Evolutionary conservation across 2,888 invertebrate genomes (phyloP), one percentile per base, ranked within the genome.

Genomic region (Chorisops tibialis): DNA sequence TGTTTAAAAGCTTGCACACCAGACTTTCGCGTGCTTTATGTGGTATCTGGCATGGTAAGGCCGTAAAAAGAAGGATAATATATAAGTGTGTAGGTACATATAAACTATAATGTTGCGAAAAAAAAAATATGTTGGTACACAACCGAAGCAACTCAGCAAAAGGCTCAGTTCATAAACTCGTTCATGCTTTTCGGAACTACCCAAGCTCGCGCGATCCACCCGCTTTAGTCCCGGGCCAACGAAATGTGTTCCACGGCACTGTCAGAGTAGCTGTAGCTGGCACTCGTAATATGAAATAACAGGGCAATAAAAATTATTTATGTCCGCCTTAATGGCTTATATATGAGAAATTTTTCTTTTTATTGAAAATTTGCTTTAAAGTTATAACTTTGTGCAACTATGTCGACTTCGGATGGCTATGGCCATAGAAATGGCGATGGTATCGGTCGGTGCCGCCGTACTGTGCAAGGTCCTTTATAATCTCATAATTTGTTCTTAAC

Each of bases 241-340:
- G 9, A 30, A 30, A 43, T 1, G 14, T 48, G 22, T 50, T 50
- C 41, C 24, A 24, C 22, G n/a, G 30, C 51, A 12, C 58, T 21
- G 37, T 24, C 38, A 22, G 6, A 41, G 41, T 51, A 24, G 51
- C 50, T 60, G 52, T 38, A 61, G 45, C 59, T 47, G 59, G 51
- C 58, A 60, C 19, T 50, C 49, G 56, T 56, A 62, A 62, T 58
- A 58, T 62, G 50, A 56, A 63, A 63, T 58, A 63, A 63, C 63
- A 58, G 61, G 51, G 63, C 45, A 63, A 63, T 63, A 63, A 63
- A 63, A 63, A 63, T 63, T 63, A 63, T 63, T 63, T 63, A 63
- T 63, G 63, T 56, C 54, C 58, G 63, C 61, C 63, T 63, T 63
- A 63, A 63, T 63, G 61, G 63, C 61, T 63, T 63, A 60, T 63